Evolutionary conservation across 1,140 invertebrate species (phyloP).

Genomic region (Drosophila sturtevanti): DNA sequence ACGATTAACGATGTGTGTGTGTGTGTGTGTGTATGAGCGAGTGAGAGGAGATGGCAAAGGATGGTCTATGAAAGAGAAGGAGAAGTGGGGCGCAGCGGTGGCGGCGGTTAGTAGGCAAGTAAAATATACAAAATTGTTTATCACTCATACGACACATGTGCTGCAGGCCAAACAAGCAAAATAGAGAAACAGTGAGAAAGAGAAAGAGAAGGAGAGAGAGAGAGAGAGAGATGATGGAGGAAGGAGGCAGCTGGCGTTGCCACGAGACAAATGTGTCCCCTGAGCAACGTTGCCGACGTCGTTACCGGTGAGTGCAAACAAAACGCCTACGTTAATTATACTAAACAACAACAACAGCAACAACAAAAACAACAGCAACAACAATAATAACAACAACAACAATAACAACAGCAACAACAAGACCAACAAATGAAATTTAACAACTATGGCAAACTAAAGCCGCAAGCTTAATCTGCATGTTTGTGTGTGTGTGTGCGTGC

Average conservation of each 20-base stretch:
- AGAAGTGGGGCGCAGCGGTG: background rate
- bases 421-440: constrained; percentile 46
- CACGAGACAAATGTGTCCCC: constrained; percentile 51
- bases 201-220: background rate
- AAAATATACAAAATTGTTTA: constrained; percentile 62
- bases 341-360: constrained; percentile 42
- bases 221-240: background rate
- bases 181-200: background rate
- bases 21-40: background rate
- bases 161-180: background rate
- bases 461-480: constrained; percentile 38
- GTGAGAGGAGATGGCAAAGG: background rate
- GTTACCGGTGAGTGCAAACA: constrained; percentile 37
- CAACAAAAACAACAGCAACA: constrained; percentile 29
- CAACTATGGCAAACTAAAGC: constrained; percentile 46
- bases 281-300: constrained; percentile 4
- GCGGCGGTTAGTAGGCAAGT: background rate
- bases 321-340: constrained; percentile 68
- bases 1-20: constrained; percentile 40
- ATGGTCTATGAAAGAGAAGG: too few species aligned
- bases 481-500: constrained; percentile 2
- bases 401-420: background rate
- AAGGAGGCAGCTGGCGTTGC: constrained; percentile 8
- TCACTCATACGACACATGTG: constrained; percentile 68
- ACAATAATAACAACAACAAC: constrained; percentile 31